Evolutionary conservation across 1,140 invertebrate genomes (phyloP).

Genomic region (Cryptotermes secundus): DNA sequence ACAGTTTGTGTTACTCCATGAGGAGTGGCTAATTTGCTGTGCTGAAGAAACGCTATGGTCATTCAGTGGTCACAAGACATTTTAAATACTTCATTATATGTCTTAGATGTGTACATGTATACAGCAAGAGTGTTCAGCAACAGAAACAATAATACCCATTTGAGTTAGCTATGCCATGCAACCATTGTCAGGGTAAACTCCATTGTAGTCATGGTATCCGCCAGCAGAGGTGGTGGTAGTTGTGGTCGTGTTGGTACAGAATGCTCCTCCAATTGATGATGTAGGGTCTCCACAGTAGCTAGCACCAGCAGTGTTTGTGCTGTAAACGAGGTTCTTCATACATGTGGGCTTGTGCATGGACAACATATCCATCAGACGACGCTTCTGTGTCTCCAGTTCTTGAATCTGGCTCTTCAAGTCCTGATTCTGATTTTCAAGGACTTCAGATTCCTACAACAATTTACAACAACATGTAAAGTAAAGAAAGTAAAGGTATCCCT

Average conservation of each 20-base stretch:
- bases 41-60: too few species aligned
- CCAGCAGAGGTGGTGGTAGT: background rate
- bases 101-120: too few species aligned
- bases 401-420: slow-evolving; percentile 80
- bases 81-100: too few species aligned
- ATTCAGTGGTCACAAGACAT: too few species aligned
- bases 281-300: background rate
- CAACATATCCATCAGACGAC: slow-evolving; percentile 71
- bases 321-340: slow-evolving; percentile 40
- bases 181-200: slow-evolving; percentile 19
- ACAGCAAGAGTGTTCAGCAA: background rate
- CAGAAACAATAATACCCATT: background rate
- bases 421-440: slow-evolving; percentile 82
- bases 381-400: slow-evolving; percentile 70
- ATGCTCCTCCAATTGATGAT: background rate
- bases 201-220: slow-evolving; percentile 18
- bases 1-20: background rate
- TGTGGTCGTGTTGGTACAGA: background rate
- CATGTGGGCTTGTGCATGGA: slow-evolving; percentile 68
- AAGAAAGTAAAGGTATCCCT: too few species aligned
- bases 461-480: too few species aligned
- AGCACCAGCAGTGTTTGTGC: background rate
- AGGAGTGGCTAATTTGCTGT: too few species aligned
- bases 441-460: slow-evolving; percentile 71
- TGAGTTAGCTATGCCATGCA: slow-evolving; percentile 30